These are phyloP conservation scores for Caenorhabditis parvicauda DNA, from an alignment of 2,888 invertebrate genomes.

Conservation along the genomic window DNA sequence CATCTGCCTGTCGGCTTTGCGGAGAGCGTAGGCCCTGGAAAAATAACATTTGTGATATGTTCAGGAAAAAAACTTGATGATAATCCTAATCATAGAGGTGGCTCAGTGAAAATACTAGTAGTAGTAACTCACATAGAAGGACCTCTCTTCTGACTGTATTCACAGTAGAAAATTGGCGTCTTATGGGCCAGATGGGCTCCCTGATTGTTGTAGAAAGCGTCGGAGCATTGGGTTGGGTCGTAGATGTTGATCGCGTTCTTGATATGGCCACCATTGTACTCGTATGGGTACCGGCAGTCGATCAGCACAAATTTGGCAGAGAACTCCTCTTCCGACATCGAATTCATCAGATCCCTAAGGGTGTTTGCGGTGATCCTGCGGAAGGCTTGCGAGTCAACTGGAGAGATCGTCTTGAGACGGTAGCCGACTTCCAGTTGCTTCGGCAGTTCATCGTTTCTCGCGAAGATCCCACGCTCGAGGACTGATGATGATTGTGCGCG, in stretches of 20 bases:
- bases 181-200: background rate
- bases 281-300: slow-evolving; percentile 40
- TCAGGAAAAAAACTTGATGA: too few species aligned
- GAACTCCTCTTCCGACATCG: slow-evolving; percentile 6
- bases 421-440: slow-evolving; percentile 7
- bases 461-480: slow-evolving; percentile 1
- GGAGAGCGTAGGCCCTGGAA: slow-evolving; percentile 72
- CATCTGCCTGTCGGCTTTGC: slow-evolving; percentile 78
- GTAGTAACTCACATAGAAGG: slow-evolving; percentile 82
- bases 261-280: slow-evolving; percentile 36
- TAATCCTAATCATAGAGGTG: background rate
- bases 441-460: background rate
- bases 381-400: slow-evolving; percentile 16
- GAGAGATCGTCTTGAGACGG: slow-evolving; percentile 6
- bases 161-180: slow-evolving; percentile 68
- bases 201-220: slow-evolving; percentile 16
- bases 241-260: slow-evolving; percentile 27
- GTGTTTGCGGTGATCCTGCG: slow-evolving; percentile 22
- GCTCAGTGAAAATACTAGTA: background rate
- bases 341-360: slow-evolving; percentile 8
- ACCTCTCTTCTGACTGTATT: slow-evolving; percentile 92
- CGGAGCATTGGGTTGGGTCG: slow-evolving; percentile 10
- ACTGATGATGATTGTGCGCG: slow-evolving; percentile 8
- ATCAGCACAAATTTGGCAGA: slow-evolving; percentile 16
- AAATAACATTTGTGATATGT: too few species aligned